Conservation (phyloP, 1,140 invertebrate species). For the Tetramorium alpestre region DNA sequence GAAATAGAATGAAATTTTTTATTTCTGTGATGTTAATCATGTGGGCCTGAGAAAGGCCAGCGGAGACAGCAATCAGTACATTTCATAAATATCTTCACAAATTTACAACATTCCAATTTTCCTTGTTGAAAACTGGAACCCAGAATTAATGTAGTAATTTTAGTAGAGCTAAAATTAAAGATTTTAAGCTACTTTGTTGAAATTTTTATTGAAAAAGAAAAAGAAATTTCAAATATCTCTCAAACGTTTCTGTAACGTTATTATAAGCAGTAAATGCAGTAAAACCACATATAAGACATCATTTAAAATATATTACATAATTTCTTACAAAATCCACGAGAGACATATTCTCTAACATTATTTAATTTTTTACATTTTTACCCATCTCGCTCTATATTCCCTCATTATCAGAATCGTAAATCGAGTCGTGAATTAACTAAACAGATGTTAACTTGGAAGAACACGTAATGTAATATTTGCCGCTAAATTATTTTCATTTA, state of each 20-base stretch:
- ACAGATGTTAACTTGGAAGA: neutral
- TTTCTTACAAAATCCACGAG: neutral
- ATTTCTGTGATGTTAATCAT: neutral
- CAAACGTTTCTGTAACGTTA: neutral
- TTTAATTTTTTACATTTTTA: neutral
- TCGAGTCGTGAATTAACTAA: neutral
- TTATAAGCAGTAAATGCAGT: neutral
- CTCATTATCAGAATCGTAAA: neutral
- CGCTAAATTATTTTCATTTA: neutral
- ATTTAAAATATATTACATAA: neutral
- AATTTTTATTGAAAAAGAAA: neutral
- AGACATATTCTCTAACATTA: neutral
- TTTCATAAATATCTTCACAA: neutral
- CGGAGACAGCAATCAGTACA: neutral
- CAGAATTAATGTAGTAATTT: neutral
- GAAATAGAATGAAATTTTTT: neutral
- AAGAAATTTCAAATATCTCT: neutral
- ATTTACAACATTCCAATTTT: neutral
- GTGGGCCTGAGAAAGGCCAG: neutral
- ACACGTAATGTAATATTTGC: neutral
- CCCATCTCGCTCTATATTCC: neutral
- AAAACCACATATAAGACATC: neutral
- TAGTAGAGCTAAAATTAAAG: neutral
- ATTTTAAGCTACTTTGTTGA: neutral
- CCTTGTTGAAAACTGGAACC: neutral